Evolutionary conservation across 2,888 invertebrate genomes (phyloP), one percentile per base, ranked within the genome.

Genomic region (Agriopis leucophaearia): DNA sequence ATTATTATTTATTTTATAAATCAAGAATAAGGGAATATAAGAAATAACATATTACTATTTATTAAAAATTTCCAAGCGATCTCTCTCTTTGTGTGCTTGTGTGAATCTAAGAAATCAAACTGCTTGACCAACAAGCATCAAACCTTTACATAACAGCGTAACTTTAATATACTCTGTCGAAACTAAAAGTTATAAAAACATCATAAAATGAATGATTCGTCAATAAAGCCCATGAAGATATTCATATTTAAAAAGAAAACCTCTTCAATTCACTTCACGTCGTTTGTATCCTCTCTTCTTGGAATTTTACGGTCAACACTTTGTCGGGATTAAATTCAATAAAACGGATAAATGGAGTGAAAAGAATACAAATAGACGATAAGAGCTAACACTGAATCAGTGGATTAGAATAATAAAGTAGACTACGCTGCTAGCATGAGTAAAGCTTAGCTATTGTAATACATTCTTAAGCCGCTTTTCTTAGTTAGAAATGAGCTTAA

Each of bases 331-430:
- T 77, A 72, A 76, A 75, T 76, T 76, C 74, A 75, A 74, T 76
- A 76, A 79, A 76, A 77, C 74, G 75, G 78, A 77, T 76, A 80
- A 82, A 84, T 80, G 78, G 77, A 71, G 80, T 76, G 80, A 78
- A 81, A 81, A 72, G 78, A 83, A 84, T 86, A 86, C 81, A 82
- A 85, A 86, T 84, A 75, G 77, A 74, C 74, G 81, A 83, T 85
- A 82, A 81, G 77, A 81, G 77, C 72, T 38, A 56, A 62, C 59
- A 60, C 50, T 69, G 66, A 72, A 69, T 73, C 65, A 70, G 59
- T n/a, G 61, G 65, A 69, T 71, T 70, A 70, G 58, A 68, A 67
- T 62, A 66, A 56, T 51, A 61, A 27, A 59, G 45, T 55, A 40
- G 51, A 40, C 47, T 47, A 62, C 62, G 52, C 40, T 45, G 45